Conservation (phyloP, 2,888 invertebrate genomes). For the Rhabditoides inermis region DNA sequence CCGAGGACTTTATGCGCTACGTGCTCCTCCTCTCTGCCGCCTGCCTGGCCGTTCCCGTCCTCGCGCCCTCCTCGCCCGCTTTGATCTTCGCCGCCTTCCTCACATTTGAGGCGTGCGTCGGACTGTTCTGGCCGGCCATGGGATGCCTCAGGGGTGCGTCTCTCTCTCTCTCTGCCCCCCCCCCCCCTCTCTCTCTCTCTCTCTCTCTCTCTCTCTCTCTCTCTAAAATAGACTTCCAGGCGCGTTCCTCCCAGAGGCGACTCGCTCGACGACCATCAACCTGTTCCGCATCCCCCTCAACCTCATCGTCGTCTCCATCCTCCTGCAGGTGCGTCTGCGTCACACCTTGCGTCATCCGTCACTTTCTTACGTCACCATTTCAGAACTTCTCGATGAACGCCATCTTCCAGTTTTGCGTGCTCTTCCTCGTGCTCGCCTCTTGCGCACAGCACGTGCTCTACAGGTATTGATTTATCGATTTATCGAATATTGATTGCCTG, state of each 20-base stretch:
- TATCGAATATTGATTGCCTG: not conserved
- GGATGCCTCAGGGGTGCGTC: conserved; percentile 53
- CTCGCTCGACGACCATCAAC: conserved; percentile 58
- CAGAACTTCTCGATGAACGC: conserved; percentile 53
- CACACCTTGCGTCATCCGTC: not conserved
- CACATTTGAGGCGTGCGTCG: conserved; percentile 57
- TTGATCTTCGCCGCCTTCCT: conserved; percentile 55
- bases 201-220: too few relatives aligned
- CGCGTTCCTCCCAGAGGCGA: conserved; percentile 56
- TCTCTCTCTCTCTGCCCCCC: too few relatives aligned
- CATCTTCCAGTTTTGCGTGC: conserved; percentile 56
- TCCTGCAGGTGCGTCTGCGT: conserved; percentile 53
- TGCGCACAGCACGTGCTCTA: conserved; percentile 34
- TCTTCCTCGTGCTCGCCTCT: conserved; percentile 52
- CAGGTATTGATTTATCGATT: conserved; percentile 18
- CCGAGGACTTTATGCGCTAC: conserved; percentile 55
- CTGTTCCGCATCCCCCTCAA: conserved; percentile 58
- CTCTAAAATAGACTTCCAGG: too few relatives aligned
- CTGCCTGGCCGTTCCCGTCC: conserved; percentile 54
- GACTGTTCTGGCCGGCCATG: conserved; percentile 59
- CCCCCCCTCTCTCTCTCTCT: not conserved
- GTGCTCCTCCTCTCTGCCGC: conserved; percentile 54
- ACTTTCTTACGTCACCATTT: not conserved
- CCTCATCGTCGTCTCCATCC: conserved; percentile 56
- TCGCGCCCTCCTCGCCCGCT: conserved; percentile 48